phyloP scores from a whole-genome alignment of 2,888 invertebrate genomes.

The Chrysina gloriosa region DNA sequence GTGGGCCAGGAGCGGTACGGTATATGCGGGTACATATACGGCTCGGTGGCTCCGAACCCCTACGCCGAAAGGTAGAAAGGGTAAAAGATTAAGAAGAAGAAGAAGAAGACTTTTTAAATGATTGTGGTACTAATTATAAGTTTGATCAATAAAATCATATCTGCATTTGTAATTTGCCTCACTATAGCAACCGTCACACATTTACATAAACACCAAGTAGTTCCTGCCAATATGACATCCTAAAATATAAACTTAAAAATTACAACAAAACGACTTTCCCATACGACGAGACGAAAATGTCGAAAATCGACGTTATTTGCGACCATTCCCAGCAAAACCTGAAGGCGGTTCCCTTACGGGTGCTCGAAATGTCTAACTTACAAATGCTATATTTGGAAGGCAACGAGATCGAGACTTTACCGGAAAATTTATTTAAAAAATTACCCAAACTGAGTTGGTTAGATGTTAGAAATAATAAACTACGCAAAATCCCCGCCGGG shows the following conservation, averaged over 20 bases:
- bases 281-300: slow-evolving; percentile 47
- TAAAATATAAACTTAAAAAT: not conserved
- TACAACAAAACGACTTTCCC: not conserved
- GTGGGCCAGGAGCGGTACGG: too few relatives aligned
- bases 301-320: slow-evolving; percentile 59
- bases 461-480: slow-evolving; percentile 73
- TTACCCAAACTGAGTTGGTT: slow-evolving; percentile 72
- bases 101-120: too few relatives aligned
- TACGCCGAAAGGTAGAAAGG: too few relatives aligned
- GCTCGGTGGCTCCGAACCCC: too few relatives aligned
- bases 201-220: slow-evolving; percentile 26
- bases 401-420: slow-evolving; percentile 68
- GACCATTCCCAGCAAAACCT: slow-evolving; percentile 60
- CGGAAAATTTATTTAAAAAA: slow-evolving; percentile 70
- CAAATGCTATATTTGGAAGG: slow-evolving; percentile 70
- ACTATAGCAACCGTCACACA: slow-evolving; percentile 40
- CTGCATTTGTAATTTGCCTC: slow-evolving; percentile 5
- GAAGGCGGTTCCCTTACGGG: slow-evolving; percentile 55
- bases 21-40: too few relatives aligned
- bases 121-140: too few relatives aligned
- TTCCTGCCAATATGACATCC: slow-evolving; percentile 23
- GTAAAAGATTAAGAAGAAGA: too few relatives aligned
- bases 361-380: slow-evolving; percentile 59
- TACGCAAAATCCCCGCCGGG: slow-evolving; percentile 68
- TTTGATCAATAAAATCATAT: too few relatives aligned